Base-by-base conservation (phyloP, 2,113 vertebrate genomes). In the Protomyctophum bolini region DNA sequence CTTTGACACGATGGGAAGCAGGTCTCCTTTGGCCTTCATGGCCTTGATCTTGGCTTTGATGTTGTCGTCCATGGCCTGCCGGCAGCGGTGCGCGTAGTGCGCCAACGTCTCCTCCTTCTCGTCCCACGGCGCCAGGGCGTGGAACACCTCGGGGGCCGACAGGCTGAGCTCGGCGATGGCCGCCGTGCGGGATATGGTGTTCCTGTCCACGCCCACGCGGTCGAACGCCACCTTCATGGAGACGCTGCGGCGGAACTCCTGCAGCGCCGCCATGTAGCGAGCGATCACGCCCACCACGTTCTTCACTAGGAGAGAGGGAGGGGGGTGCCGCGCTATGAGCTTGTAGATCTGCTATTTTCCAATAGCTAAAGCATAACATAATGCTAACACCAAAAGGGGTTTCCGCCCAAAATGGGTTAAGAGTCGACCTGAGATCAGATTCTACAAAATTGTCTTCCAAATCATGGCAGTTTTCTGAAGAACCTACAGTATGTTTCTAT, bases 171-270 rank as follows among this genome's bases (percentile, higher is more conserved):
- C 90, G 0, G 87, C 90, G 28, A 89, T 90, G 65, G 90, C 79
- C 0, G 88, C 88, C 2, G 88, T 91, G 7, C 88, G 77, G 45
- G 87, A 90, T 75, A 91, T 91, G 6, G 87, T 91, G 74, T 90
- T 91, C 8, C 90, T 83, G 74, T 89, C 90, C 10, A 91, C 89
- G 0, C 89, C 88, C 1, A 91, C 86, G 11, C 87, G 73, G 75
- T 88, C 88, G 2, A 89, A 91, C 58, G 89, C 88, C 60, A 88
- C 87, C 59, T 90, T 90, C 88, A 91, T 91, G 56, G 89, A 90
- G 5, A 89, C 87, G 2, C 88, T 86, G 12, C 84, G 77, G 5
- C 79, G 79, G 28, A 90, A 91, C 59, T 90, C 87, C 62, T 91
- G 77, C 11, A 91, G 86, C 1, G 88, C 89, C 0, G 84, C 82